Evolutionary conservation across 2,797 vertebrate species (phyloP).

Genomic region (Psittacula derbiana): DNA sequence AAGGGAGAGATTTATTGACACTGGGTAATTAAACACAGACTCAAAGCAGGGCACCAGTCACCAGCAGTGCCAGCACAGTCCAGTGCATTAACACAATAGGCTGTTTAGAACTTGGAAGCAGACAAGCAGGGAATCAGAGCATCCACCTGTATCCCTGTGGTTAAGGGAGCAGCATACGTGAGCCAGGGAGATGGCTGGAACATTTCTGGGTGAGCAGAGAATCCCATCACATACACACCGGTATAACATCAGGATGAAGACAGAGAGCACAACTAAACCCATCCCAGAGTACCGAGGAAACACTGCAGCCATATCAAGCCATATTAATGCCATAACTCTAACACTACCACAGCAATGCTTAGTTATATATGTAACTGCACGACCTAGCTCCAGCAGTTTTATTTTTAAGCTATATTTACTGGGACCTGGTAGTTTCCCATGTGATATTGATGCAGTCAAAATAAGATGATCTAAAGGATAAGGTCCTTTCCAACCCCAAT

Average conservation of each 20-base stretch:
- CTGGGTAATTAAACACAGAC: background rate
- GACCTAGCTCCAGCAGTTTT: background rate
- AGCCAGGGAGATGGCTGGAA: background rate
- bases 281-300: background rate
- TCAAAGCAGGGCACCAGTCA: background rate
- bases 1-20: background rate
- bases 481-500: background rate
- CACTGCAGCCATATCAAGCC: background rate
- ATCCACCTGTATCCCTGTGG: background rate
- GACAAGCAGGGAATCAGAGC: background rate
- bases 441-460: rapidly evolving
- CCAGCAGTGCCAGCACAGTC: background rate
- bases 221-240: rapidly evolving
- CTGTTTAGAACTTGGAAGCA: background rate
- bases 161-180: background rate
- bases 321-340: no score
- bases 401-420: background rate
- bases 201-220: background rate
- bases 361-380: background rate
- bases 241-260: background rate
- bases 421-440: background rate
- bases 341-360: background rate
- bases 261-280: background rate
- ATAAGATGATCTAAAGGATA: background rate
- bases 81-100: slow-evolving; percentile 9